Base-by-base conservation (phyloP, 2,888 invertebrate genomes). In the Cotesia congregata region DNA sequence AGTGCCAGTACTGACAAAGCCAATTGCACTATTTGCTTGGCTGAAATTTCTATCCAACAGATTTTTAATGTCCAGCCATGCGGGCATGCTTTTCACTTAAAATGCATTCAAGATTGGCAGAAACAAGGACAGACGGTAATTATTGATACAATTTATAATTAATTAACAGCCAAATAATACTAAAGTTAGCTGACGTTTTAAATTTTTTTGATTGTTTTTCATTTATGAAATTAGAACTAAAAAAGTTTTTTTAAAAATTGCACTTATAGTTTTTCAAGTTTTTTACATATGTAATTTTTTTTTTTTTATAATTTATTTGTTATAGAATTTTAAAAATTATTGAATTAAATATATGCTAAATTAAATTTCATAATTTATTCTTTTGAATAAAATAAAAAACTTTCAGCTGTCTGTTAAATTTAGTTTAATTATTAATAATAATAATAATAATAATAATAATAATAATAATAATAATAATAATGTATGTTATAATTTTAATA, bases 71-170 rank as follows among this genome's bases (percentile, higher is more conserved):
- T 81, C 39, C 30, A 72, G 62, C 80, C 81, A 6, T 83, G 83
- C 59, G 30, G 59, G 38, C 83, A 83, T 73, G 75, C 75, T 17
- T 84, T 84, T 77, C 84, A 84, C 77, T 75, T 79, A 38, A 40
- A 38, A 0, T 84, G 84, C 72, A 82, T 84, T 20, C 76, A 77
- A 64, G 72, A 82, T 65, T 84, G 83, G 83, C 79, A 73, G 20
- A 62, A 69, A 59, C 78, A 79, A 15, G 82, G 82, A 76, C 75
- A 76, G 4, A 68, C 60, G 80, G 83, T 83, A 78, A 12, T 62
- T 62, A 1, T 20, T 7, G 1, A 17, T n/a, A 62, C n/a, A 15
- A 60, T 30, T 50, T 7, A 20, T 20, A 62, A 30, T 50, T 65
- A 6, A 1, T 69, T 20, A 62, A 7, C 6, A 40, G 5, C 1